These are phyloP conservation scores for Trogon melanurus DNA, from an alignment of 2,113 vertebrate genomes.

Conservation along the genomic window DNA sequence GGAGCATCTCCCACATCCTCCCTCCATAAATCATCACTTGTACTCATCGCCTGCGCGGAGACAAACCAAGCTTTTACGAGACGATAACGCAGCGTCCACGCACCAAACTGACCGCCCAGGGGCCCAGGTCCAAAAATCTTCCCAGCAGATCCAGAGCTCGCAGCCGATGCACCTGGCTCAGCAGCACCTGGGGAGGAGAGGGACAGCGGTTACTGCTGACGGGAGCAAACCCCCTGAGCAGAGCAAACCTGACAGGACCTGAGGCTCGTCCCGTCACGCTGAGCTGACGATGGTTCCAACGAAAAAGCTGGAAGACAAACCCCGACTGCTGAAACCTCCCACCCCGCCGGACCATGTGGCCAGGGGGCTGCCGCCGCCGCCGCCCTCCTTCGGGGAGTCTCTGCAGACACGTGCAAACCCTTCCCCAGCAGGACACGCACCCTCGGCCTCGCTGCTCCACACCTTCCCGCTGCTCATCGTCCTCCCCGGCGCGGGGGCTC, in stretches of 20 bases:
- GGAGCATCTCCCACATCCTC: neutral
- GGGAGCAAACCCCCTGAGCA: neutral
- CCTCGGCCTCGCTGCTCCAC: neutral
- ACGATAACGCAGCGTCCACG: neutral
- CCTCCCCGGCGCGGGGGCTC: neutral
- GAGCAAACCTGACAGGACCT: accelerated
- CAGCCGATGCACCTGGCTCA: slow-evolving; percentile 96
- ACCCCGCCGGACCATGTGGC: too few species aligned
- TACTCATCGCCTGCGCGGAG: accelerated
- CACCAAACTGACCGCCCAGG: slow-evolving; percentile 98
- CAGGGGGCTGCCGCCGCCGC: neutral
- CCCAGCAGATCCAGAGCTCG: slow-evolving; percentile 93
- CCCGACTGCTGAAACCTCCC: neutral
- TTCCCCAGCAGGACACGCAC: neutral
- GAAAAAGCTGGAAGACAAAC: neutral
- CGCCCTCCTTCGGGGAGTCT: accelerated
- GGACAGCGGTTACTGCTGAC: accelerated
- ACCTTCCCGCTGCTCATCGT: neutral
- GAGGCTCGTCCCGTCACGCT: accelerated
- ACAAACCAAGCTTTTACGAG: accelerated
- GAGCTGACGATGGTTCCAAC: too few species aligned
- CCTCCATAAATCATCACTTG: neutral
- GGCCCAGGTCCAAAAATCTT: slow-evolving; percentile 94
- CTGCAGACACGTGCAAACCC: accelerated
- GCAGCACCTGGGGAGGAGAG: slow-evolving; percentile 86